Conservation (phyloP, 2,888 invertebrate species). For the Hirtodrosophila duncani region DNA sequence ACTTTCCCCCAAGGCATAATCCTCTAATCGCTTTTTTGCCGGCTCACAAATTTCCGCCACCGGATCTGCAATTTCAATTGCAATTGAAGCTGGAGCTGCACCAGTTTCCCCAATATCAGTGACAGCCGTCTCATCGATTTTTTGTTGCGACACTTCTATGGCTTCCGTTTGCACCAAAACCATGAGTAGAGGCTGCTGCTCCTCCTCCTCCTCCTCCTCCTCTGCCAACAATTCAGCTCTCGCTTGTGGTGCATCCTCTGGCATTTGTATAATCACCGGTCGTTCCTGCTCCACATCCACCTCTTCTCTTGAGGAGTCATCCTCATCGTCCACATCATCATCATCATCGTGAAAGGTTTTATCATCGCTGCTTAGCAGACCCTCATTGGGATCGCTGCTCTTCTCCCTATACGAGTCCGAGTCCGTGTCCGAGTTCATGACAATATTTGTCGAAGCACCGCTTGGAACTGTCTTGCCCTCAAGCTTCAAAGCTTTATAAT, state of each 20-base stretch:
- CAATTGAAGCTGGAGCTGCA: not conserved
- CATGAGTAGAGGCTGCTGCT: constrained; percentile 17
- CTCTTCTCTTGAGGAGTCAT: constrained; percentile 26
- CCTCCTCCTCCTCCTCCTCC: constrained; percentile 20
- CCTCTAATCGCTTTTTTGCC: constrained; percentile 12
- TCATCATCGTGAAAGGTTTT: constrained; percentile 55
- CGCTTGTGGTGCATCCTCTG: constrained; percentile 23
- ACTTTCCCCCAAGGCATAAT: constrained; percentile 35
- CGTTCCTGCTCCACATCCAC: too few species aligned
- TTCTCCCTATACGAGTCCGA: constrained; percentile 48
- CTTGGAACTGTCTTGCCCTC: too few species aligned
- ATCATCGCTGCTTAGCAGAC: constrained; percentile 55
- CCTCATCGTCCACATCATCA: constrained; percentile 9
- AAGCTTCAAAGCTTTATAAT: too few species aligned
- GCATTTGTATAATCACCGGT: too few species aligned
- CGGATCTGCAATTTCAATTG: not conserved
- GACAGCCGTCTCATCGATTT: constrained; percentile 36
- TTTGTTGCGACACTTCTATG: constrained; percentile 32
- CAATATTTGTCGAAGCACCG: not conserved
- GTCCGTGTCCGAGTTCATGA: constrained; percentile 43
- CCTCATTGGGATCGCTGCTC: constrained; percentile 64
- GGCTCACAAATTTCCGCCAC: not conserved
- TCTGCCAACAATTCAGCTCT: too few species aligned
- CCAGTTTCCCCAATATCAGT: constrained; percentile 1
- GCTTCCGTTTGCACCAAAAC: constrained; percentile 46